phyloP scores from a whole-genome alignment of 2,888 invertebrate genomes.

The Apantesis nais region DNA sequence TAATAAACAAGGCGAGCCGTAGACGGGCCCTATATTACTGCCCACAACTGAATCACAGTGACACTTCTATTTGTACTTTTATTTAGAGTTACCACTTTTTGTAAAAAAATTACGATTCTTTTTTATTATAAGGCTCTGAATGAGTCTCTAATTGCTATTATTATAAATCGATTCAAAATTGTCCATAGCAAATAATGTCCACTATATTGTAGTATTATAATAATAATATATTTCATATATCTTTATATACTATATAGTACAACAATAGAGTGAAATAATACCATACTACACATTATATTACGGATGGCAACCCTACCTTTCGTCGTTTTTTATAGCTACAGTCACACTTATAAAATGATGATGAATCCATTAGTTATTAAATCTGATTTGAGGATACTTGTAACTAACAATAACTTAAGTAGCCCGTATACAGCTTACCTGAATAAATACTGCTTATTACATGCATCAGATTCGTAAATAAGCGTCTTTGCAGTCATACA shows the following conservation, averaged over 20 bases:
- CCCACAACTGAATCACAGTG: neutral
- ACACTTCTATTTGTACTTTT: neutral
- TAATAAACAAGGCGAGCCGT: slow-evolving; percentile 9
- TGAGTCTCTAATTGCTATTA: too few species aligned
- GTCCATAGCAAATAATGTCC: neutral
- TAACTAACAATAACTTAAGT: neutral
- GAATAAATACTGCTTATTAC: neutral
- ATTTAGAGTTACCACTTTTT: neutral
- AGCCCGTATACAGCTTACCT: neutral
- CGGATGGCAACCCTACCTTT: neutral
- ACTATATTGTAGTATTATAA: neutral
- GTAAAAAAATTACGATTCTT: neutral
- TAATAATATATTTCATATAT: neutral
- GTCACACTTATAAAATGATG: too few species aligned
- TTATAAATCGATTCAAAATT: neutral
- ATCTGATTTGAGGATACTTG: neutral
- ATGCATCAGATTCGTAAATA: neutral
- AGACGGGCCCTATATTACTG: neutral
- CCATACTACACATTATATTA: neutral
- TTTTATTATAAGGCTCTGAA: too few species aligned
- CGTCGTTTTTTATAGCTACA: neutral
- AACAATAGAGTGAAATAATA: neutral
- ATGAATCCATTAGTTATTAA: neutral
- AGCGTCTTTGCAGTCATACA: neutral
- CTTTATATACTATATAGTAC: neutral